A percentile compares a stretch with the other conserved stretches of the same genome.
These are phyloP conservation scores for Elaeidobius kamerunicus DNA, from an alignment of 2,888 invertebrate species.

Conservation along the genomic window DNA sequence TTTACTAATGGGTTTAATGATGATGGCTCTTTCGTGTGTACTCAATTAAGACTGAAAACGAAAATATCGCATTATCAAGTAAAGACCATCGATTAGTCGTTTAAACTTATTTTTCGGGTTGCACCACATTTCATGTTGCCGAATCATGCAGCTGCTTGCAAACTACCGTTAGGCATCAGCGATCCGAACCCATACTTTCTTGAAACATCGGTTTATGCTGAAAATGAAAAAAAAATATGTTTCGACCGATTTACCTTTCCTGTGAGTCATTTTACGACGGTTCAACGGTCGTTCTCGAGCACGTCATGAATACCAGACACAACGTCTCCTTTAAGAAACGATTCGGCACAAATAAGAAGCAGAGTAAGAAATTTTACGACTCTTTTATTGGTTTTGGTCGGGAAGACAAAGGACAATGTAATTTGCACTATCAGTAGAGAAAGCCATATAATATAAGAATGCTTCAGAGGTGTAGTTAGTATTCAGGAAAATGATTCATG, in stretches of 20 bases:
- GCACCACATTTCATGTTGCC: neutral
- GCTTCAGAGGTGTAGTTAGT: too few relatives aligned
- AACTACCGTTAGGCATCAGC: neutral
- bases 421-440: too few relatives aligned
- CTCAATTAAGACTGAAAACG: constrained; percentile 6
- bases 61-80: too few relatives aligned
- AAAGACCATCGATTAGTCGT: neutral
- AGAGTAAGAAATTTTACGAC: neutral
- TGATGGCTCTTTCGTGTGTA: constrained; percentile 15
- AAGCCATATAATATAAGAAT: too few relatives aligned
- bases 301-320: neutral
- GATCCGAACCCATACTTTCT: too few relatives aligned
- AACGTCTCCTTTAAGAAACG: neutral
- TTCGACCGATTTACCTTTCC: neutral
- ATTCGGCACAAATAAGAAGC: neutral
- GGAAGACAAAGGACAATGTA: too few relatives aligned
- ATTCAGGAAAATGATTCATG: too few relatives aligned
- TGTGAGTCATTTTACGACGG: neutral
- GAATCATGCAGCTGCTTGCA: neutral
- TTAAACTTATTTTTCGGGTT: neutral
- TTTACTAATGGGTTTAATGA: constrained; percentile 23
- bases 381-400: neutral
- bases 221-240: constrained; percentile 1
- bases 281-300: constrained; percentile 1
- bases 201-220: neutral